phyloP scores from a whole-genome alignment of 2,888 invertebrate genomes.

The Tribolium freemani region DNA sequence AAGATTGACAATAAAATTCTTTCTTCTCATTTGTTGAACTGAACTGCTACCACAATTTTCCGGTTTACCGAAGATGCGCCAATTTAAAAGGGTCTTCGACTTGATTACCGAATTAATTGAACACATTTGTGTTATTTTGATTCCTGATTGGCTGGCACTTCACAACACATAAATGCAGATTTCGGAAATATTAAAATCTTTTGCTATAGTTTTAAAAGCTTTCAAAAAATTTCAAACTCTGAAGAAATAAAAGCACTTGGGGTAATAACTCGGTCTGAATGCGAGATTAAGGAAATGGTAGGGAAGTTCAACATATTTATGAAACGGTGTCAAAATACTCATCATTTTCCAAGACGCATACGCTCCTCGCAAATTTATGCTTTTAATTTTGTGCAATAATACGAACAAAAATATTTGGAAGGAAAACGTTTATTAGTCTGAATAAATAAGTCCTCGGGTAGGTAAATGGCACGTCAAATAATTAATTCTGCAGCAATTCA shows the following conservation, averaged over 20 bases:
- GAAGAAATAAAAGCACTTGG: background rate
- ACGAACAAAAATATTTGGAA: slow-evolving; percentile 17
- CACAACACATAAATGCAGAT: background rate
- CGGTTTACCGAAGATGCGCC: background rate
- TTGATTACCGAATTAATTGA: slow-evolving; percentile 1
- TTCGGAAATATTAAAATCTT: background rate
- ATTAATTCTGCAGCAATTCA: background rate
- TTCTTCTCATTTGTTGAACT: background rate
- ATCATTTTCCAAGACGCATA: background rate
- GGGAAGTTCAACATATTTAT: slow-evolving; percentile 1
- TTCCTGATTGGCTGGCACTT: background rate
- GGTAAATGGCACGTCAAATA: background rate
- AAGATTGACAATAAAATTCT: background rate
- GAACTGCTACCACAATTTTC: background rate
- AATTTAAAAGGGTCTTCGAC: background rate
- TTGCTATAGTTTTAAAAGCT: too few species aligned
- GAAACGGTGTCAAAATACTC: slow-evolving; percentile 26
- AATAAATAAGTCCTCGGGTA: slow-evolving; percentile 13
- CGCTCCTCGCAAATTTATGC: slow-evolving; percentile 22
- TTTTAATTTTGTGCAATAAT: slow-evolving; percentile 27
- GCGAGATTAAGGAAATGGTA: slow-evolving; percentile 1
- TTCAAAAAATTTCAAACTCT: background rate
- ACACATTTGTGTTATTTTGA: slow-evolving; percentile 5
- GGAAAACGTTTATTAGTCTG: slow-evolving; percentile 9
- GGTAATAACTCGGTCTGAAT: background rate